These are phyloP conservation scores for Hylaeus volcanicus DNA, from an alignment of 1,140 invertebrate genomes.

Conservation along the genomic window DNA sequence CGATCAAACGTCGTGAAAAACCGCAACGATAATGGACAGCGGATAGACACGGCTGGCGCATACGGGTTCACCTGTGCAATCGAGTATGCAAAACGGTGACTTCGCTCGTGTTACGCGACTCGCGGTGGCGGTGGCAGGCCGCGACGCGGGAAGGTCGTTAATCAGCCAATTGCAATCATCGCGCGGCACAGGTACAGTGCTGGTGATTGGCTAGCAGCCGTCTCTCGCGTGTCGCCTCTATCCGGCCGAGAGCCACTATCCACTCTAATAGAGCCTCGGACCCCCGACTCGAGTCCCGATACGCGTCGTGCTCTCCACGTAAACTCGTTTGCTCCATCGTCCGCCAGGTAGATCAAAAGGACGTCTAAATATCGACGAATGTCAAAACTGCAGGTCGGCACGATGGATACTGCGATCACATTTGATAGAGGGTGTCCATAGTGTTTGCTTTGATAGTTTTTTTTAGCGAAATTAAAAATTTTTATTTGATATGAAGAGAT, in stretches of 20 bases:
- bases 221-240: conserved; percentile 41
- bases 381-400: too few species aligned
- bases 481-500: too few species aligned
- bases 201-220: conserved; percentile 39
- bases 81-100: conserved; percentile 62
- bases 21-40: conserved; percentile 54
- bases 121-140: conserved; percentile 14
- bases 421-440: too few species aligned
- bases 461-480: too few species aligned
- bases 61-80: conserved; percentile 44
- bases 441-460: too few species aligned
- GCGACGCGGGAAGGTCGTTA: conserved; percentile 32
- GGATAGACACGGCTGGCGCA: neutral
- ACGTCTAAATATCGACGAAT: too few species aligned
- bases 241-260: conserved; percentile 13
- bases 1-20: conserved; percentile 36
- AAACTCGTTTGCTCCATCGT: neutral
- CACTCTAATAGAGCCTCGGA: conserved; percentile 17
- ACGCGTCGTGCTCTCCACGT: neutral
- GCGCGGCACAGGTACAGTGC: conserved; percentile 28
- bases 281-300: conserved; percentile 3
- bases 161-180: conserved; percentile 59
- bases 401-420: too few species aligned
- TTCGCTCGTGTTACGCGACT: conserved; percentile 50
- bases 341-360: neutral